These are phyloP conservation scores for Hyla sarda DNA, from an alignment of 2,113 vertebrate species.

Conservation along the genomic window DNA sequence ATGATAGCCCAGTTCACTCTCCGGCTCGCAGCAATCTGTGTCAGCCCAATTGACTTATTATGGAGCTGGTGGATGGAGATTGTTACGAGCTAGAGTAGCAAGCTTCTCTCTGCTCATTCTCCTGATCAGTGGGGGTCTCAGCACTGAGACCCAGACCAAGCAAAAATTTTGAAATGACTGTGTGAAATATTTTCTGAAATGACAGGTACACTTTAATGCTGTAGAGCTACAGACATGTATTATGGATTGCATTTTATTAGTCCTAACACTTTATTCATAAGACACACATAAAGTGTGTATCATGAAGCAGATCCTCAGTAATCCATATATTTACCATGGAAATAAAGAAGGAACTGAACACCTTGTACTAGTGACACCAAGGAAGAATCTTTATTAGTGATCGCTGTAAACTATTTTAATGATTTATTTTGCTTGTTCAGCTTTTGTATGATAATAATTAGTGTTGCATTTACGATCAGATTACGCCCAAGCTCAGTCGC, in stretches of 20 bases:
- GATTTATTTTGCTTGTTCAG: slow-evolving; percentile 38
- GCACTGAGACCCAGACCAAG: neutral
- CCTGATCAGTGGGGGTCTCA: too few species aligned
- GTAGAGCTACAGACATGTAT: too few species aligned
- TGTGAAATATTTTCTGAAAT: neutral
- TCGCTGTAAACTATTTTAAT: slow-evolving; percentile 12
- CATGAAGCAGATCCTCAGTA: too few species aligned
- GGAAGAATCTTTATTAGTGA: neutral
- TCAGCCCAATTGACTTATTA: too few species aligned
- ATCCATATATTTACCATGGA: too few species aligned
- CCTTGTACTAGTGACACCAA: neutral
- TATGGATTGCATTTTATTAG: neutral
- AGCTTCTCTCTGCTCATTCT: too few species aligned
- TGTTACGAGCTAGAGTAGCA: too few species aligned
- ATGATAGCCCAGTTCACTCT: too few species aligned
- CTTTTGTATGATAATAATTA: slow-evolving; percentile 45
- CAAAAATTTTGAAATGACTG: neutral
- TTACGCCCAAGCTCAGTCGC: slow-evolving; percentile 26
- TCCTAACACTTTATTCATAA: neutral
- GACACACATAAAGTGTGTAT: too few species aligned
- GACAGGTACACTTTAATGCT: too few species aligned
- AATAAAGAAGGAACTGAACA: neutral
- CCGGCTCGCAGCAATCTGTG: too few species aligned
- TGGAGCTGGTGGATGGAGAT: too few species aligned
- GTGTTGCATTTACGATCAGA: slow-evolving; percentile 39